Percentiles rank a stretch among this genome's conserved stretches.
phyloP scores from a whole-genome alignment of 2,113 vertebrate genomes.

The Oreochromis spilurus region DNA sequence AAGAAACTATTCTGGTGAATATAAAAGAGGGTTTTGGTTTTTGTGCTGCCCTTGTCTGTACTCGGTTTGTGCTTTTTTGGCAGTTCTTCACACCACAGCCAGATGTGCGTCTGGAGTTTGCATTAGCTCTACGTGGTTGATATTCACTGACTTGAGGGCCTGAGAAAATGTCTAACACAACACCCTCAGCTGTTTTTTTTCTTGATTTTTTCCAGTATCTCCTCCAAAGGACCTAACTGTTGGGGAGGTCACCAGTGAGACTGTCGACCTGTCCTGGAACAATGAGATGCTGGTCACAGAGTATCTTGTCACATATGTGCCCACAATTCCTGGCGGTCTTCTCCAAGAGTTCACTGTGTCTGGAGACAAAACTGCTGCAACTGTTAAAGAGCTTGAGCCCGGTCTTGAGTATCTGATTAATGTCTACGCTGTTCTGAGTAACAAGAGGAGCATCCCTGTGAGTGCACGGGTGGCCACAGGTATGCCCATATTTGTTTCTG shows the following conservation, averaged over 20 bases:
- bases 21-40: background rate
- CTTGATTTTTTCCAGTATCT: constrained; percentile 75
- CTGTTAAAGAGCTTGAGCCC: constrained; percentile 84
- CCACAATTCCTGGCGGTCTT: constrained; percentile 80
- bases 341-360: constrained; percentile 82
- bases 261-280: constrained; percentile 85
- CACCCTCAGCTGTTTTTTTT: background rate
- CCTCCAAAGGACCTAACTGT: constrained; percentile 85
- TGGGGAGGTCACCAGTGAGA: constrained; percentile 80
- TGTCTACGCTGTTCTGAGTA: constrained; percentile 88
- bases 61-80: constrained; percentile 18
- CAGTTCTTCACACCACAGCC: constrained; percentile 19
- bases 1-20: background rate
- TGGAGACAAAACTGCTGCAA: constrained; percentile 80
- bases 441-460: constrained; percentile 88
- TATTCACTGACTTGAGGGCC: background rate
- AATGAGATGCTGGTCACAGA: constrained; percentile 87
- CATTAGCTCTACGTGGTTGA: constrained; percentile 19
- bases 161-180: constrained; percentile 13
- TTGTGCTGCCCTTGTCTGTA: background rate
- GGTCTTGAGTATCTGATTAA: constrained; percentile 91
- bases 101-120: constrained; percentile 53
- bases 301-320: constrained; percentile 84
- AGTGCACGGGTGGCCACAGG: constrained; percentile 87
- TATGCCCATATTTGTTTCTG: constrained; percentile 60